Evolutionary conservation across 2,113 vertebrate genomes (phyloP).

Genomic region (Clarias magur): DNA sequence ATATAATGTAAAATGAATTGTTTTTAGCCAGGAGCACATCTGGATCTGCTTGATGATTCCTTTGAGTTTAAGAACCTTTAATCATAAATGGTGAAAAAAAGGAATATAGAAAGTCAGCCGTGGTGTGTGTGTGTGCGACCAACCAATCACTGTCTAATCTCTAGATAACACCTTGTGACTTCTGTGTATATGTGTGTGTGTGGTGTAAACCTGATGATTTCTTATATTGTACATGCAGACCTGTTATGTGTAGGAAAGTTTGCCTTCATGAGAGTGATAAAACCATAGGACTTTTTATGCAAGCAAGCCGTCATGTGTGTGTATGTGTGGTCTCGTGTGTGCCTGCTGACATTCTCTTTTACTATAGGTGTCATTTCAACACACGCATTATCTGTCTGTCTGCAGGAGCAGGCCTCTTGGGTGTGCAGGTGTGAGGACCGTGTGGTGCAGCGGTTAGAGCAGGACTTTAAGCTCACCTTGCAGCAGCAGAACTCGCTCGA

Average conservation of each 20-base stretch:
- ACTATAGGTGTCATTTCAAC: too few species aligned
- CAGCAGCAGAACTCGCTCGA: slow-evolving; percentile 95
- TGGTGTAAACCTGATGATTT: background rate
- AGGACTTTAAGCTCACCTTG: slow-evolving; percentile 92
- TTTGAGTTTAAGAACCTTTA: background rate
- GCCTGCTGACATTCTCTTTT: background rate
- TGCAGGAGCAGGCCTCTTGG: slow-evolving; percentile 92
- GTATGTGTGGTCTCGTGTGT: background rate
- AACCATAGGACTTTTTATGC: background rate
- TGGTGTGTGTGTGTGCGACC: background rate
- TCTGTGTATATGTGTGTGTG: background rate
- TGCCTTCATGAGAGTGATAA: background rate
- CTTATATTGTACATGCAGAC: background rate
- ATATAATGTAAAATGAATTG: background rate
- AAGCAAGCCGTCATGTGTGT: background rate
- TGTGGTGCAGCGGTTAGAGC: slow-evolving; percentile 88
- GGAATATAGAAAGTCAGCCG: background rate
- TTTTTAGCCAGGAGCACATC: background rate
- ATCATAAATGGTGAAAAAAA: background rate
- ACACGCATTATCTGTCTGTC: background rate
- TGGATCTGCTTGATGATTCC: background rate
- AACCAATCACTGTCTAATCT: background rate
- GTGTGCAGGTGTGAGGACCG: slow-evolving; percentile 91
- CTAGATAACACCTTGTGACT: background rate
- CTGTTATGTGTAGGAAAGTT: background rate